A percentile compares a stretch with the other conserved stretches of the same genome.
Conservation (phyloP, 2,113 vertebrate genomes). For the Barnardius zonarius region DNA sequence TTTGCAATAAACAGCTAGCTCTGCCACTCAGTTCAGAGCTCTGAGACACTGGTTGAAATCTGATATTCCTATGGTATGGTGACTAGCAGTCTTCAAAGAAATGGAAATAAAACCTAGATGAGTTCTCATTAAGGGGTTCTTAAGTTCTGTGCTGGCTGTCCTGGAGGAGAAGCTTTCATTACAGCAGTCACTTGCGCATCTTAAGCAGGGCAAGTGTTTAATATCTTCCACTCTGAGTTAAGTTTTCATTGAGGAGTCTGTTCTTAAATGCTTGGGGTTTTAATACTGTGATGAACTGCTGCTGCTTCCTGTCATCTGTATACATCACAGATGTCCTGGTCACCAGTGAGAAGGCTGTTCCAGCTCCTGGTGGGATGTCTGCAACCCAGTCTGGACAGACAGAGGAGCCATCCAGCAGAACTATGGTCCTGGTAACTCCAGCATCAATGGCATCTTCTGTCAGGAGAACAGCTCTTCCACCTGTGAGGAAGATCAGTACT, state of each 20-base stretch:
- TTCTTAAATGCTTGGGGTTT: background rate
- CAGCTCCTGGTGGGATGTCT: background rate
- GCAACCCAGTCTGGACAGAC: conserved; percentile 24
- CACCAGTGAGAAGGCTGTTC: conserved; percentile 4
- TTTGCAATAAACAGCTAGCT: background rate
- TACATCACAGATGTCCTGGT: background rate
- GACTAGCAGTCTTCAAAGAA: background rate
- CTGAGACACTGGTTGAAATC: background rate
- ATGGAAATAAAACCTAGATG: background rate
- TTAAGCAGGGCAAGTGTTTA: background rate
- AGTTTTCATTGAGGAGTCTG: background rate
- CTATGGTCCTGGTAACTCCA: background rate
- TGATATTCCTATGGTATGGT: background rate
- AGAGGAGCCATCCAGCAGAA: conserved; percentile 29
- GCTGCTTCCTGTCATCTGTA: background rate
- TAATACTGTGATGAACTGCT: background rate
- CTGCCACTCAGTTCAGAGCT: background rate
- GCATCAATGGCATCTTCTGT: conserved; percentile 25
- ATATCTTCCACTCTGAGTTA: background rate
- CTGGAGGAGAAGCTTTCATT: background rate
- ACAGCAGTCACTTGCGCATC: background rate
- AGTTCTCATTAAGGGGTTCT: background rate
- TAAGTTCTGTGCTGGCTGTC: background rate
- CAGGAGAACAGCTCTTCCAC: conserved; percentile 45
- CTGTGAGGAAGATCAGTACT: conserved; percentile 42